These are phyloP conservation scores for Acrobasis suavella DNA, from an alignment of 2,888 invertebrate species.

Conservation along the genomic window DNA sequence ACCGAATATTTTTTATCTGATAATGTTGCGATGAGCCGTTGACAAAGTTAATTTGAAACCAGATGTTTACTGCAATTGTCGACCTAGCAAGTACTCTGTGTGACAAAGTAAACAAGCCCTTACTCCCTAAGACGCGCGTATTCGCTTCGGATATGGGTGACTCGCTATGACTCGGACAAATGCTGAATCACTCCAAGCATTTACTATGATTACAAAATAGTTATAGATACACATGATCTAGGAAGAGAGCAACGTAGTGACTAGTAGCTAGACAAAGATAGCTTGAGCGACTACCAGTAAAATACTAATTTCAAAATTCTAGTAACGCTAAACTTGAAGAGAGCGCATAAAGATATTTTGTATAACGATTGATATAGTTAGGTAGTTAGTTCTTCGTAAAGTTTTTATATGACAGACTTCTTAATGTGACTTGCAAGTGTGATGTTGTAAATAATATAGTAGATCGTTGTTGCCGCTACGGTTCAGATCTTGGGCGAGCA, in stretches of 20 bases:
- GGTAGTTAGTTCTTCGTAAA: slow-evolving; percentile 70
- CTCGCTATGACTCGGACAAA: slow-evolving; percentile 51
- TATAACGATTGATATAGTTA: slow-evolving; percentile 75
- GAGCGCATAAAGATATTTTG: slow-evolving; percentile 76
- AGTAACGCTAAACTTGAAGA: slow-evolving; percentile 66
- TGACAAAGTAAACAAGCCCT: neutral
- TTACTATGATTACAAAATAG: slow-evolving; percentile 64
- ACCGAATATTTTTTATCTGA: no score
- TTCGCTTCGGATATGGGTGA: slow-evolving; percentile 37
- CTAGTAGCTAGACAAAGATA: slow-evolving; percentile 65
- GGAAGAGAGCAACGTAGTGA: slow-evolving; percentile 58
- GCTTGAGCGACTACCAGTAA: slow-evolving; percentile 47
- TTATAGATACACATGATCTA: slow-evolving; percentile 59
- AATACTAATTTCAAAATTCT: slow-evolving; percentile 53
- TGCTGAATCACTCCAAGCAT: slow-evolving; percentile 65
- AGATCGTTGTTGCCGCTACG: slow-evolving; percentile 47
- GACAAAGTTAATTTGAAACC: no score
- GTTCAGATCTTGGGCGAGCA: slow-evolving; percentile 45
- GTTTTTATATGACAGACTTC: slow-evolving; percentile 77
- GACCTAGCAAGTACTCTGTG: neutral
- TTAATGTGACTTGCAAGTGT: slow-evolving; percentile 79
- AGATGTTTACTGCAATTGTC: no score
- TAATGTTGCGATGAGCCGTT: no score
- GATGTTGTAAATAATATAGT: slow-evolving; percentile 71
- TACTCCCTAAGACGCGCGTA: slow-evolving; percentile 34